Percentiles rank a stretch among this genome's conserved stretches.
These are phyloP conservation scores for Hypomecis atomaria DNA, from an alignment of 2,888 invertebrate species.

Conservation along the genomic window DNA sequence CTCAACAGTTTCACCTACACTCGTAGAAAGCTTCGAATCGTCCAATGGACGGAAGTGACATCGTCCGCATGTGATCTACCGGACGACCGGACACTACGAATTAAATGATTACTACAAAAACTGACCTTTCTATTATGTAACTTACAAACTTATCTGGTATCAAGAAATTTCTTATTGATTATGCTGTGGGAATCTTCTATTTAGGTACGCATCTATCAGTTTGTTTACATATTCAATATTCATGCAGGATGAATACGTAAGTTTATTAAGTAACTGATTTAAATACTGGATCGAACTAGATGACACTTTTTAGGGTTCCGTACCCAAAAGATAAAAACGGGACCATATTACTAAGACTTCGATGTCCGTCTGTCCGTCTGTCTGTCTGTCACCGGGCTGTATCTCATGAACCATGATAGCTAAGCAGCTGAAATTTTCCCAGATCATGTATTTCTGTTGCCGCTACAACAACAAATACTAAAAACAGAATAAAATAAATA, in stretches of 20 bases:
- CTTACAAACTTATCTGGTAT: not conserved
- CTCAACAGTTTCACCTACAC: slow-evolving; percentile 32
- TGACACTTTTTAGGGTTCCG: not conserved
- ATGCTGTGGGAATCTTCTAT: slow-evolving; percentile 23
- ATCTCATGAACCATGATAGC: too few species aligned
- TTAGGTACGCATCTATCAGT: slow-evolving; percentile 5
- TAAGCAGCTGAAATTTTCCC: too few species aligned
- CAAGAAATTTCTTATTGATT: slow-evolving; percentile 10
- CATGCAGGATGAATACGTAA: slow-evolving; percentile 22
- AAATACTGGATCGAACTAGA: not conserved
- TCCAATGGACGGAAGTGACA: slow-evolving; percentile 38
- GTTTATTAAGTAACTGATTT: slow-evolving; percentile 12
- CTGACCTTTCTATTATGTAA: slow-evolving; percentile 33
- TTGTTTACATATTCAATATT: slow-evolving; percentile 34
- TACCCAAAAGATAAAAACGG: too few species aligned
- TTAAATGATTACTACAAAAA: not conserved
- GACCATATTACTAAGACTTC: too few species aligned
- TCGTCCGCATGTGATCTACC: slow-evolving; percentile 17
- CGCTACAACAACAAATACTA: too few species aligned
- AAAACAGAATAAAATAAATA: too few species aligned
- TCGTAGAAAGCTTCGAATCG: slow-evolving; percentile 35
- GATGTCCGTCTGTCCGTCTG: too few species aligned
- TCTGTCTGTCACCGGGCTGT: too few species aligned
- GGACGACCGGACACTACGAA: slow-evolving; percentile 19
- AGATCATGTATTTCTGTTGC: too few species aligned